A percentile compares a stretch with the other conserved stretches of the same genome.
phyloP scores from a whole-genome alignment of 2,113 vertebrate species.

The Hoplias malabaricus region DNA sequence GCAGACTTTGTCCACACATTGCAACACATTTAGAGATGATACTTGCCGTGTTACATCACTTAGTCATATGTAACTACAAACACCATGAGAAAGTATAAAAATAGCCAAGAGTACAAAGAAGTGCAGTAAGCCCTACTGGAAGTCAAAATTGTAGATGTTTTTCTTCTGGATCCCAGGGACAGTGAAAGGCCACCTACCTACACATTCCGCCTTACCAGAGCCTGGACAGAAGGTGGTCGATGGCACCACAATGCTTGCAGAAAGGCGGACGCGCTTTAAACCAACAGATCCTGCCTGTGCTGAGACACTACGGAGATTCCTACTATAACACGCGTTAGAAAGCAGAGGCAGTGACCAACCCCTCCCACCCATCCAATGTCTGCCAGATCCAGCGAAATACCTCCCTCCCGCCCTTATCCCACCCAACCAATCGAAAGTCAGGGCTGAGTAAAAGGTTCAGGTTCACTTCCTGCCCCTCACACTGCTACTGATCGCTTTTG shows the following conservation, averaged over 20 bases:
- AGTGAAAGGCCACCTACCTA: slow-evolving; percentile 76
- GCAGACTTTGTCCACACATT: slow-evolving; percentile 17
- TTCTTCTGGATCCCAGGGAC: slow-evolving; percentile 62
- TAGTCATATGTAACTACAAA: slow-evolving; percentile 12
- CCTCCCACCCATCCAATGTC: slow-evolving; percentile 34
- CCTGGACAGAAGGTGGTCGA: slow-evolving; percentile 60
- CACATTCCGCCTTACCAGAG: slow-evolving; percentile 72
- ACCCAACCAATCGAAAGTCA: slow-evolving; percentile 40
- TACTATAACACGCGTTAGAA: slow-evolving; percentile 75
- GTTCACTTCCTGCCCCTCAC: slow-evolving; percentile 64
- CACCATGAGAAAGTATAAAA: slow-evolving; percentile 16
- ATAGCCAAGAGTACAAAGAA: background rate
- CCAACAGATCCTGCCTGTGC: slow-evolving; percentile 58
- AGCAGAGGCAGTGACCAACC: slow-evolving; percentile 68
- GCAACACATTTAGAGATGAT: slow-evolving; percentile 8
- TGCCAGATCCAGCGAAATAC: slow-evolving; percentile 31
- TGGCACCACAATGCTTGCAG: slow-evolving; percentile 50
- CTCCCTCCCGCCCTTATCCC: background rate
- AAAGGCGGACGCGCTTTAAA: slow-evolving; percentile 50
- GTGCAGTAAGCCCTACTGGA: slow-evolving; percentile 16
- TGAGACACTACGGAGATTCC: slow-evolving; percentile 62
- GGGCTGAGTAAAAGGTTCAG: slow-evolving; percentile 72
- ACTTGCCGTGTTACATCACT: slow-evolving; percentile 5
- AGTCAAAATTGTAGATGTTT: slow-evolving; percentile 21
- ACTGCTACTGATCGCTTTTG: slow-evolving; percentile 73